Evolutionary conservation across 2,113 vertebrate species (phyloP).

Genomic region (Sinocyclocheilus anophthalmus): DNA sequence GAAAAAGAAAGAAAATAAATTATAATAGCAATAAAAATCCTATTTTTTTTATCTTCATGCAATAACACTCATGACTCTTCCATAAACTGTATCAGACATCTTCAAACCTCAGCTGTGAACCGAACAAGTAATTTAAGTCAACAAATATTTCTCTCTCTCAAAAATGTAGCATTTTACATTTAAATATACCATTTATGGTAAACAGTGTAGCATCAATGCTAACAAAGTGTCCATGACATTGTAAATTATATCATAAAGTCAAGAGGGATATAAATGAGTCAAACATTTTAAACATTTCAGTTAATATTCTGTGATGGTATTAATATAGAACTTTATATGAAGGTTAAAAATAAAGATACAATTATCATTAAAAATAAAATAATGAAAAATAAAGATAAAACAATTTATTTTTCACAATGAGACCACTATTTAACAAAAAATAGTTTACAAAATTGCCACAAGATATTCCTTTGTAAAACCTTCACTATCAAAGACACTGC

Average conservation of each 20-base stretch:
- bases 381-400: background rate
- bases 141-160: background rate
- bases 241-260: background rate
- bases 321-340: constrained; percentile 13
- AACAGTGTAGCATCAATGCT: background rate
- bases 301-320: background rate
- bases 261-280: background rate
- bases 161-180: background rate
- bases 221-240: constrained; percentile 12
- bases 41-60: background rate
- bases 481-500: constrained; percentile 5
- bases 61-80: background rate
- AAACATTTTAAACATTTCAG: background rate
- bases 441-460: background rate
- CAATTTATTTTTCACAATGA: constrained; percentile 13
- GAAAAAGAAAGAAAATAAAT: background rate
- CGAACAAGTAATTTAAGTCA: background rate
- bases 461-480: constrained; percentile 25
- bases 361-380: constrained; percentile 1
- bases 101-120: constrained; percentile 1
- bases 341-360: constrained; percentile 46
- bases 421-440: constrained; percentile 29
- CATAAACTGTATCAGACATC: background rate
- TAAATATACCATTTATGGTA: constrained; percentile 11
- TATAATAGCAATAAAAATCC: background rate